A percentile compares a stretch with the other conserved stretches of the same genome.
Conservation (phyloP, 2,113 vertebrate genomes). For the Leucoraja erinaceus region DNA sequence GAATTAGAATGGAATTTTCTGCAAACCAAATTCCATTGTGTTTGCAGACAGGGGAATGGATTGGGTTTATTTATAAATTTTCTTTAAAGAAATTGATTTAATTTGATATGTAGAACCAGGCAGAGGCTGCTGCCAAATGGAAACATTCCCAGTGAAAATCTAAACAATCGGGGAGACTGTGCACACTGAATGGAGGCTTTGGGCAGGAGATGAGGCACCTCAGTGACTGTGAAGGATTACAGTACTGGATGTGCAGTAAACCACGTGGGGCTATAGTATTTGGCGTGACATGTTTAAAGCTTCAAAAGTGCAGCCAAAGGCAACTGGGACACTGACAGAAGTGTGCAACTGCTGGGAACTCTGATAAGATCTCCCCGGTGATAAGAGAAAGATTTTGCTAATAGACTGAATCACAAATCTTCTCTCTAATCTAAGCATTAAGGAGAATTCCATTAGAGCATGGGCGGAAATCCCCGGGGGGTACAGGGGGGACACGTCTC, state of each 20-base stretch:
- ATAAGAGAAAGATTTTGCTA: background rate
- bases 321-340: background rate
- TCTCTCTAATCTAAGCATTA: too few relatives aligned
- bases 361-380: background rate
- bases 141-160: background rate
- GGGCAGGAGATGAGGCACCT: background rate
- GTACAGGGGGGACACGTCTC: too few relatives aligned
- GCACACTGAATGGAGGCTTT: background rate
- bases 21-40: background rate
- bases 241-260: too few relatives aligned
- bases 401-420: background rate
- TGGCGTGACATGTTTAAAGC: background rate
- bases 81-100: background rate
- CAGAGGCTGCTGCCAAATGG: background rate
- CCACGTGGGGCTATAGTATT: background rate
- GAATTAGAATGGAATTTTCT: background rate
- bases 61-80: background rate
- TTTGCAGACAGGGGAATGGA: background rate
- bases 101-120: background rate
- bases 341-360: background rate
- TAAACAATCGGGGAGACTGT: background rate
- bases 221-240: background rate
- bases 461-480: too few relatives aligned
- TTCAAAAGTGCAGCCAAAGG: background rate
- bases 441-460: too few relatives aligned